Base-by-base conservation (phyloP, 1,140 invertebrate genomes). In the Danaus melanippus region DNA sequence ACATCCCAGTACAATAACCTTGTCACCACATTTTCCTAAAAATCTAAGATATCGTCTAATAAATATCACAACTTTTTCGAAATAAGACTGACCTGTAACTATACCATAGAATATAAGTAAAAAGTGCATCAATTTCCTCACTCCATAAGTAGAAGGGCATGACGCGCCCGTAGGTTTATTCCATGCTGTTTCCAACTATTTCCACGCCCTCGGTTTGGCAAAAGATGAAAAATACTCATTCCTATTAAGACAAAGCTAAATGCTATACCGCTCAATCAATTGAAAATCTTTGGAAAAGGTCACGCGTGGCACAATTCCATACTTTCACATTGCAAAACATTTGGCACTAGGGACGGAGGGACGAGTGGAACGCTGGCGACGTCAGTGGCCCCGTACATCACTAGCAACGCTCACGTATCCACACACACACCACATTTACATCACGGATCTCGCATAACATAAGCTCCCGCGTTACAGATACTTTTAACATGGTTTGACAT, bases 311-410 rank as follows among this genome's bases (percentile, higher is more conserved):
- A 83, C 79, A 77, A 82, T 83, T 84, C 73, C 73, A 74, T 78
- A 86, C 83, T 86, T 86, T 86, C 83, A 86, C 83, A 84, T 86
- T 86, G 83, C 83, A 86, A 86, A 86, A 86, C 78, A 82, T 86
- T 86, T 86, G 83, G 83, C 83, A 86, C 83, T 86, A 75, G 71
- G 78, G 74, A 82, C 80, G 74, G 74, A 78, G 76, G 78, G 79
- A 76, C 74, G 79, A 69, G 71, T 75, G 75, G 74, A 73, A 71
- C 60, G 70, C 73, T 76, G 71, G 67, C 83, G 75, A 86, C 83
- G 80, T 86, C 83, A 86, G 83, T 86, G 80, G 76, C 74, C 78
- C 76, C 76, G 69, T 66, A 74, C 69, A 76, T 76, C 71, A 78
- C 75, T 77, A 70, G 74, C 66, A 75, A 72, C 76, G 77, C 73